A percentile compares a stretch with the other conserved stretches of the same genome.
These are phyloP conservation scores for Coluber constrictor DNA, from an alignment of 2,797 vertebrate species.

Conservation along the genomic window DNA sequence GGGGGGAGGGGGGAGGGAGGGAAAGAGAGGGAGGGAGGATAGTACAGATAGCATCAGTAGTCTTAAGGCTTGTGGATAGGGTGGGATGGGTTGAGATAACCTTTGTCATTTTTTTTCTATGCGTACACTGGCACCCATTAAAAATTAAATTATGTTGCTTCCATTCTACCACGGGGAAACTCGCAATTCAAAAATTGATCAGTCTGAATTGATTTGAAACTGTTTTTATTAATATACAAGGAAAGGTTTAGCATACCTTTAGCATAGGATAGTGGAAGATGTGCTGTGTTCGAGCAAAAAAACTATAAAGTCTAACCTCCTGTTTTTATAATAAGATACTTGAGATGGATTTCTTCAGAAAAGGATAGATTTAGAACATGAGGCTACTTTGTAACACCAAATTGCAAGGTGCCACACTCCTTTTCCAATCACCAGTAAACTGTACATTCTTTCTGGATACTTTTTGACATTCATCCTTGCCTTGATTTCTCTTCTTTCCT, in stretches of 20 bases:
- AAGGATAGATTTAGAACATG: neutral
- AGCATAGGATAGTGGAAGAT: neutral
- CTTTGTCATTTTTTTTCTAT: too few relatives aligned
- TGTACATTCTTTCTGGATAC: neutral
- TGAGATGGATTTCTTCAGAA: neutral
- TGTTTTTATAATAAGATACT: neutral
- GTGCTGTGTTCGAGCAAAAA: neutral
- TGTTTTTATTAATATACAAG: neutral
- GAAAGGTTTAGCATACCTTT: neutral
- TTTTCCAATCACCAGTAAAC: neutral
- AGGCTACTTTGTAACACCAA: neutral
- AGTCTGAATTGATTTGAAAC: neutral
- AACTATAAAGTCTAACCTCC: neutral
- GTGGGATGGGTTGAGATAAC: too few relatives aligned
- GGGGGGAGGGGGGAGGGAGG: too few relatives aligned
- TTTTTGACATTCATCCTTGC: neutral
- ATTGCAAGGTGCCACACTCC: neutral
- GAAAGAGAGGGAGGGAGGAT: neutral
- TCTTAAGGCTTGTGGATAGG: too few relatives aligned
- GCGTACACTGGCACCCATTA: too few relatives aligned
- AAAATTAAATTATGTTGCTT: neutral
- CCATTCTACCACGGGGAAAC: neutral
- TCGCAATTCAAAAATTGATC: neutral
- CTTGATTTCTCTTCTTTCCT: neutral
- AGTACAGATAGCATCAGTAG: neutral